Evolutionary conservation across 2,888 invertebrate species (phyloP).

Genomic region (Mimumesa dahlbomi): DNA sequence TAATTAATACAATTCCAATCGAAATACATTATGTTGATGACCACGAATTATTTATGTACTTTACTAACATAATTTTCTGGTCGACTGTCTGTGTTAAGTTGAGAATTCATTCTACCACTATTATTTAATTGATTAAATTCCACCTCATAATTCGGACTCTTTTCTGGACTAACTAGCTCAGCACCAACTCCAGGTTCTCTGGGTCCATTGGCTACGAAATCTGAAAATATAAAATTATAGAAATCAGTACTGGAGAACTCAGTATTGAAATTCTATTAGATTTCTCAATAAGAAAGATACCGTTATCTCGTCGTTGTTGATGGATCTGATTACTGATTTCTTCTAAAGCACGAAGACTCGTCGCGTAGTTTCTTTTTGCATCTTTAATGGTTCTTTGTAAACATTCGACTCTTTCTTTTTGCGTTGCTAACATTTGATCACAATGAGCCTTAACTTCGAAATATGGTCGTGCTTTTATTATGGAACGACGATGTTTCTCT

Average conservation of each 20-base stretch:
- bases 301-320: conserved; percentile 84
- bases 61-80: conserved; percentile 72
- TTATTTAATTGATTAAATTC: conserved; percentile 69
- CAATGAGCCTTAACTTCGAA: conserved; percentile 95
- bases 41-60: not conserved
- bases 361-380: conserved; percentile 91
- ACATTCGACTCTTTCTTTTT: conserved; percentile 91
- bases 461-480: conserved; percentile 93
- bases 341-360: conserved; percentile 91
- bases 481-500: conserved; percentile 90
- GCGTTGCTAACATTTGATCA: conserved; percentile 91
- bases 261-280: conserved; percentile 58
- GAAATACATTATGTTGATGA: not conserved
- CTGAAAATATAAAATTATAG: conserved; percentile 48
- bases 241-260: not conserved
- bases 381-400: conserved; percentile 89
- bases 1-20: not conserved
- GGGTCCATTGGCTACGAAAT: conserved; percentile 81
- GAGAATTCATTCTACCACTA: conserved; percentile 69
- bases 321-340: conserved; percentile 96
- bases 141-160: conserved; percentile 69
- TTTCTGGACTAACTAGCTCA: conserved; percentile 80
- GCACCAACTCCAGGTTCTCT: conserved; percentile 86
- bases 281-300: conserved; percentile 69
- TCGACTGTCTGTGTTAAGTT: conserved; percentile 67